These are phyloP conservation scores for Rhingia rostrata DNA, from an alignment of 2,888 invertebrate species.

Conservation along the genomic window DNA sequence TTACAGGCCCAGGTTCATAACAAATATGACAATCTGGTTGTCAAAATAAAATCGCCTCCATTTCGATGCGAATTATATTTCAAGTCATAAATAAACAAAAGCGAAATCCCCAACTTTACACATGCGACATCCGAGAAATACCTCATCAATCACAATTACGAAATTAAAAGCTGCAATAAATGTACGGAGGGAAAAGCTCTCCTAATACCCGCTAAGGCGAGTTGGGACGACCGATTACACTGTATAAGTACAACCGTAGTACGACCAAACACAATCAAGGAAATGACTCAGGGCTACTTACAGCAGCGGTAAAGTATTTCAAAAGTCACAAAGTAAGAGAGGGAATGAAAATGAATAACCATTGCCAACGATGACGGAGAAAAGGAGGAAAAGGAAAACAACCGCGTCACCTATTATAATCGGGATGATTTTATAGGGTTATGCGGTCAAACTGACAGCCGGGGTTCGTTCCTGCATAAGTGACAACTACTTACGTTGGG, in stretches of 20 bases:
- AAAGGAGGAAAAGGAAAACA: constrained; percentile 2
- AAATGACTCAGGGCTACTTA: constrained; percentile 49
- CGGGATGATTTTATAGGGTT: constrained; percentile 45
- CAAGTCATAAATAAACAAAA: constrained; percentile 37
- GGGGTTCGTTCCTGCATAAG: constrained; percentile 17
- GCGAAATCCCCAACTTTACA: constrained; percentile 38
- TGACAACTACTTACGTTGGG: constrained; percentile 23
- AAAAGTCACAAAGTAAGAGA: constrained; percentile 11
- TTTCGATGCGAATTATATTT: constrained; percentile 40
- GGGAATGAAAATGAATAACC: constrained; percentile 1
- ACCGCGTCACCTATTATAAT: constrained; percentile 46
- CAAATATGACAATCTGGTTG: constrained; percentile 60
- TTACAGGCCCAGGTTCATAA: constrained; percentile 32
- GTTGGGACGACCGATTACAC: constrained; percentile 34
- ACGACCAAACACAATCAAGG: not conserved
- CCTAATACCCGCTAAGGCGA: constrained; percentile 36
- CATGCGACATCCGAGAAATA: constrained; percentile 72
- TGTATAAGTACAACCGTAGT: constrained; percentile 22
- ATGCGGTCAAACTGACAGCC: constrained; percentile 24
- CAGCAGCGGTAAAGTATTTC: constrained; percentile 32
- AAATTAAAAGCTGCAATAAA: constrained; percentile 81
- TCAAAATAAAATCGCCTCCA: constrained; percentile 50
- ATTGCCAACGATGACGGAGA: constrained; percentile 6
- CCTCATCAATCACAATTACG: constrained; percentile 82
- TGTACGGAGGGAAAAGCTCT: constrained; percentile 79